Evolutionary conservation across 2,888 invertebrate species (phyloP).

Genomic region (Cantharis nigra): DNA sequence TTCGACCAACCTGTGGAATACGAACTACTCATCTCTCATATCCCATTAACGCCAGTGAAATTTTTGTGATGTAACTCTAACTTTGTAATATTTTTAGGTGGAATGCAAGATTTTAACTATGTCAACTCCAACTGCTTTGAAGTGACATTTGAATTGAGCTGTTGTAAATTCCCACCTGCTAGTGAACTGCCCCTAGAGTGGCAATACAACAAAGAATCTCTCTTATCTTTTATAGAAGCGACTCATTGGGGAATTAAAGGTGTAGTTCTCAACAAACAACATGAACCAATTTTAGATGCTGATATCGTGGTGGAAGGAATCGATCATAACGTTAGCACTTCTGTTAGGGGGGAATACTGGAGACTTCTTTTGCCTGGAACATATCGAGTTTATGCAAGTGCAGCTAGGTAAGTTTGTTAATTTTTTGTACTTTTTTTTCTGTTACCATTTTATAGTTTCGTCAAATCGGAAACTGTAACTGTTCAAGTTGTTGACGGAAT

Average conservation of each 20-base stretch:
- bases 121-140: conserved; percentile 94
- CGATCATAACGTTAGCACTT: conserved; percentile 78
- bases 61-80: too few species aligned
- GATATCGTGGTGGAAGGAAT: conserved; percentile 77
- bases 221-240: conserved; percentile 85
- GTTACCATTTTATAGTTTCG: conserved; percentile 55
- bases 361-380: conserved; percentile 85
- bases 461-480: conserved; percentile 52
- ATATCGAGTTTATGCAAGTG: conserved; percentile 75
- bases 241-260: conserved; percentile 73
- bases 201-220: conserved; percentile 82
- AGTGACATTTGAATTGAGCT: conserved; percentile 94
- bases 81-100: conserved; percentile 66
- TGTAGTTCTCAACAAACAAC: conserved; percentile 61
- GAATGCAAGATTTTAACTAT: conserved; percentile 99
- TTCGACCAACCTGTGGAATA: too few species aligned
- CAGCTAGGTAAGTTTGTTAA: conserved; percentile 67
- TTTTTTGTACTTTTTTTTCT: neutral
- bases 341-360: conserved; percentile 91
- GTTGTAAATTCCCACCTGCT: conserved; percentile 89
- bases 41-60: too few species aligned
- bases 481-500: conserved; percentile 52
- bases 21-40: too few species aligned
- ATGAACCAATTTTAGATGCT: conserved; percentile 72
- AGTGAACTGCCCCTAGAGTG: conserved; percentile 76